Percentiles rank a stretch among this genome's conserved stretches.
Conservation (phyloP, 2,888 invertebrate species). For the Eristalis tenax region DNA sequence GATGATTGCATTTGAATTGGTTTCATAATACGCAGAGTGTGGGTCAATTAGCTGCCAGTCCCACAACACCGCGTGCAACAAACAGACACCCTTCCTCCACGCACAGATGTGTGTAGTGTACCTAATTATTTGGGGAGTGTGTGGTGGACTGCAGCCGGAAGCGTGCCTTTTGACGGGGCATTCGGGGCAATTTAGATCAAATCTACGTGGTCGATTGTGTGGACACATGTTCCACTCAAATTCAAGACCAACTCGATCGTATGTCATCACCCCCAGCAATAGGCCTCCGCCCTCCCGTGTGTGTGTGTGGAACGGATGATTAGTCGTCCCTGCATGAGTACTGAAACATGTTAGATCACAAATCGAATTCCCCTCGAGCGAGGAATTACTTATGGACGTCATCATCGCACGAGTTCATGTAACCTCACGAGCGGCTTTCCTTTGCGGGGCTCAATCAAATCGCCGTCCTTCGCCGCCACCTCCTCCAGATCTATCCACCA, state of each 20-base stretch:
- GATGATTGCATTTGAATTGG: conserved; percentile 41
- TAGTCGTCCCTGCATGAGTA: background rate
- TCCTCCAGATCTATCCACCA: background rate
- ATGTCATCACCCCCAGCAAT: background rate
- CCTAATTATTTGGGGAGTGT: background rate
- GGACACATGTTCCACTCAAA: no score
- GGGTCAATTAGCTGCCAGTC: conserved; percentile 34
- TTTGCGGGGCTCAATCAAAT: conserved; percentile 33
- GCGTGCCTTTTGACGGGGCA: no score
- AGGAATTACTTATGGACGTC: conserved; percentile 1
- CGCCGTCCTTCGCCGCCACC: background rate
- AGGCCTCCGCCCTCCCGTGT: no score
- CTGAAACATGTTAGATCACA: background rate
- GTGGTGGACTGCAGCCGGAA: background rate
- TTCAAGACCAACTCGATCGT: background rate
- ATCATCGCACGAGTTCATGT: background rate
- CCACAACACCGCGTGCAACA: conserved; percentile 18
- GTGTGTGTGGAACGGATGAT: background rate
- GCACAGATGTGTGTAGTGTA: background rate
- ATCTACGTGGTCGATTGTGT: background rate
- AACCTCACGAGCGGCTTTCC: background rate
- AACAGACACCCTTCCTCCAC: background rate
- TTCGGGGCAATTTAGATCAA: background rate
- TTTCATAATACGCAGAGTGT: background rate
- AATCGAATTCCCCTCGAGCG: background rate